Evolutionary conservation across 2,113 vertebrate genomes (phyloP).

Genomic region (Pteruthius melanotis): DNA sequence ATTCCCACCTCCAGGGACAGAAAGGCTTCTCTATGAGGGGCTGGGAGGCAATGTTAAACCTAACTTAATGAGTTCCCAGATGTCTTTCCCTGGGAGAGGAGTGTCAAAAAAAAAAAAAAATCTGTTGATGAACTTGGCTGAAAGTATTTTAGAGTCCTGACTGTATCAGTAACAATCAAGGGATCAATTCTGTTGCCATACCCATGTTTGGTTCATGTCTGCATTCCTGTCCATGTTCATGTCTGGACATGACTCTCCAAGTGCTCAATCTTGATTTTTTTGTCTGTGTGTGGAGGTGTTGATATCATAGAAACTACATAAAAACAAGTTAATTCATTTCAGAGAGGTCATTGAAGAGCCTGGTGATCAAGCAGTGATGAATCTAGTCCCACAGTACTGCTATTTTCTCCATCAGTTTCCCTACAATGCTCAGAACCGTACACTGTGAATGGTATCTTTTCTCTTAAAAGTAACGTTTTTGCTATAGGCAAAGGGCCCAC

Average conservation of each 20-base stretch:
- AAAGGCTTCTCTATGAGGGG: background rate
- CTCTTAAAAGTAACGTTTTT: background rate
- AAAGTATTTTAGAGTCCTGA: background rate
- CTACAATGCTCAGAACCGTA: background rate
- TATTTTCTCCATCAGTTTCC: background rate
- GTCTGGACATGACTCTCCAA: background rate
- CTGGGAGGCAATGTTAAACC: background rate
- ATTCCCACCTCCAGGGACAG: background rate
- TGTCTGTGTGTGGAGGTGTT: background rate
- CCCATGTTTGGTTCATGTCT: background rate
- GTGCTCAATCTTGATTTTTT: background rate
- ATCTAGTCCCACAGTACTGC: background rate
- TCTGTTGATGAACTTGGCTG: background rate
- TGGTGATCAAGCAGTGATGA: background rate
- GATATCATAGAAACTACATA: background rate
- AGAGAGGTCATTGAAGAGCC: background rate
- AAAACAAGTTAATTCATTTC: background rate
- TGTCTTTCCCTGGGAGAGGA: background rate
- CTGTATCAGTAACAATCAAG: background rate
- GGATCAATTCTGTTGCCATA: background rate
- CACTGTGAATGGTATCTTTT: rapidly evolving
- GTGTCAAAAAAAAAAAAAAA: background rate
- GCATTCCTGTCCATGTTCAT: background rate
- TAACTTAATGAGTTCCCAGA: background rate
- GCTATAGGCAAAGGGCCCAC: slow-evolving; percentile 18